phyloP scores from a whole-genome alignment of 64 coral and sea anemone species.

The Actinia tenebrosa region DNA sequence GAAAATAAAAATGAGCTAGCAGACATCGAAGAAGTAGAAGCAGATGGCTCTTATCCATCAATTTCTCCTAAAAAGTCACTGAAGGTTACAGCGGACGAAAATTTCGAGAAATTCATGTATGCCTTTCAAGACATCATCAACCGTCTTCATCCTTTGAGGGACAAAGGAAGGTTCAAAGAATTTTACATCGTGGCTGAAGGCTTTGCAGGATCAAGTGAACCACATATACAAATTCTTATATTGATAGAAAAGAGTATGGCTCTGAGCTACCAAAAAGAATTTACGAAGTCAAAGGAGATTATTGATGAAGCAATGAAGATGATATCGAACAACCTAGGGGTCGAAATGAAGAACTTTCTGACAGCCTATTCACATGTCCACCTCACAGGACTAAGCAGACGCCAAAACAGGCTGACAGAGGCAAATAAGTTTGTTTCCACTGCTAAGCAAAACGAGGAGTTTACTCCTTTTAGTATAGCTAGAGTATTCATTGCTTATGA shows the following conservation, averaged over 20 bases:
- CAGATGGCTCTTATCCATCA: not conserved
- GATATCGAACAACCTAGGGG: not conserved
- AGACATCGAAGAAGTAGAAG: not conserved
- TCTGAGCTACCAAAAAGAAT: not conserved
- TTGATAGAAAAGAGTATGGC: not conserved
- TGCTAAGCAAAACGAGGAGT: conserved; percentile 10
- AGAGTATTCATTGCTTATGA: conserved; percentile 49
- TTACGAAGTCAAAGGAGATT: not conserved
- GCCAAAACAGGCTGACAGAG: conserved; percentile 23
- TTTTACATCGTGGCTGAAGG: not conserved
- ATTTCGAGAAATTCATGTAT: not conserved
- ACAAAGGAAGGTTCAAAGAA: conserved; percentile 25
- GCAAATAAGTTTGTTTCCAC: not conserved
- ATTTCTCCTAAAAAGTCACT: not conserved
- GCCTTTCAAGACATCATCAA: not conserved
- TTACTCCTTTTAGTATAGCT: conserved; percentile 6
- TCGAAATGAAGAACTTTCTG: conserved; percentile 24
- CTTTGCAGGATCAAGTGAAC: not conserved
- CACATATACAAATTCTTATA: not conserved
- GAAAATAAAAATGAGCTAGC: not conserved
- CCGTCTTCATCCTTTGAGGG: conserved; percentile 41
- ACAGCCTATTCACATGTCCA: conserved; percentile 6
- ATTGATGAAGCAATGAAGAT: not conserved
- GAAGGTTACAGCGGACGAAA: not conserved
- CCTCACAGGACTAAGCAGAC: conserved; percentile 36